These are phyloP conservation scores for Ganaspis sp. DNA, from an alignment of 1,140 invertebrate species.

Conservation along the genomic window DNA sequence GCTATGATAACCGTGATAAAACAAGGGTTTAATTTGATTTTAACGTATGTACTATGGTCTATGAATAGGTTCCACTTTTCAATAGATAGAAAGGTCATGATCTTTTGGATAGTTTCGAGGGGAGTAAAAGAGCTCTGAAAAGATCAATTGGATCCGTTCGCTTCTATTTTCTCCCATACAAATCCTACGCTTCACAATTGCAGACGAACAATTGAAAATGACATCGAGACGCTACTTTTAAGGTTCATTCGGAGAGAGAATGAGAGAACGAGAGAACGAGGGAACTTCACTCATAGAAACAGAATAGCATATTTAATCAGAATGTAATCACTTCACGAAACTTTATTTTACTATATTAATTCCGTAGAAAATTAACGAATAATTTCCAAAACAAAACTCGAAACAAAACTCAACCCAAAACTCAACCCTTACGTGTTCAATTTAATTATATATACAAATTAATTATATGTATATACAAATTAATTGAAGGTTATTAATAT, in stretches of 20 bases:
- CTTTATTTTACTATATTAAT: too few relatives aligned
- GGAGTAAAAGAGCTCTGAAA: constrained; percentile 1
- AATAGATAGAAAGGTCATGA: constrained; percentile 9
- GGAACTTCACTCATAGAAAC: neutral
- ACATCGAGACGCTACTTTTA: constrained; percentile 14
- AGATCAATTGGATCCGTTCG: constrained; percentile 18
- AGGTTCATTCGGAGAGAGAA: neutral
- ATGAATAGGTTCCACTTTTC: neutral
- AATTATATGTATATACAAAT: too few relatives aligned
- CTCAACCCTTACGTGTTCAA: too few relatives aligned
- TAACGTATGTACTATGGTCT: neutral
- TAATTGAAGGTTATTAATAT: too few relatives aligned
- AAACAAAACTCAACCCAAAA: too few relatives aligned
- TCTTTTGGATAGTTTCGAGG: constrained; percentile 1
- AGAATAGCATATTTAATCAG: neutral
- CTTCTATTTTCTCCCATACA: constrained; percentile 13
- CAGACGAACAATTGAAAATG: constrained; percentile 8
- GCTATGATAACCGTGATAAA: neutral
- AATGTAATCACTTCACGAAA: neutral
- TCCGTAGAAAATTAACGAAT: too few relatives aligned
- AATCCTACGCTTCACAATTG: neutral
- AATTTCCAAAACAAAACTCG: too few relatives aligned
- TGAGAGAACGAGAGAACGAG: neutral
- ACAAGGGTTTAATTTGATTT: constrained; percentile 5
- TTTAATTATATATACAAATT: too few relatives aligned